phyloP scores from a whole-genome alignment of 1,140 invertebrate genomes.

The Propsilocerus akamusi region DNA sequence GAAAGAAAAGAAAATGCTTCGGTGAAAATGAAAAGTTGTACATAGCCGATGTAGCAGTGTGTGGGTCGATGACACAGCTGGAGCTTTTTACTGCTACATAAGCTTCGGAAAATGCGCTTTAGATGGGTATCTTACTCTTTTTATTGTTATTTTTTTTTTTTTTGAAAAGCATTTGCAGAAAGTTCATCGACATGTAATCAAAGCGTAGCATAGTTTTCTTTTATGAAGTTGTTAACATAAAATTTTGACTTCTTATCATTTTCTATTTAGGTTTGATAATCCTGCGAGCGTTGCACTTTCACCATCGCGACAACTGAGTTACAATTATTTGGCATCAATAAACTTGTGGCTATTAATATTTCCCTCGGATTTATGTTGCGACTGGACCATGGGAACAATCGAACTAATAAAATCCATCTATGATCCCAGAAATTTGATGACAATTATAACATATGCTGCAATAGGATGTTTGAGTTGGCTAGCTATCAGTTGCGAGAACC shows the following conservation, averaged over 20 bases:
- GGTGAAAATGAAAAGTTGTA: too few species aligned
- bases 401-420: conserved; percentile 60
- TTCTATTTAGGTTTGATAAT: conserved; percentile 65
- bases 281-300: conserved; percentile 64
- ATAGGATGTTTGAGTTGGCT: conserved; percentile 41
- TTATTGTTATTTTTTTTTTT: too few species aligned
- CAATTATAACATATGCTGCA: conserved; percentile 46
- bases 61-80: too few species aligned
- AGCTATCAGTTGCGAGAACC: conserved; percentile 43
- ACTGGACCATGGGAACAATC: conserved; percentile 98
- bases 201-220: conserved; percentile 4
- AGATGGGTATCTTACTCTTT: too few species aligned
- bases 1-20: too few species aligned
- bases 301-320: conserved; percentile 74
- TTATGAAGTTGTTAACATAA: too few species aligned
- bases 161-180: too few species aligned
- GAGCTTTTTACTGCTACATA: too few species aligned
- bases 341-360: conserved; percentile 82
- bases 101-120: too few species aligned
- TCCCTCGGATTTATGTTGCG: conserved; percentile 82
- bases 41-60: too few species aligned
- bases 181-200: neutral
- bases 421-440: conserved; percentile 74
- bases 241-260: conserved; percentile 7
- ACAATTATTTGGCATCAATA: conserved; percentile 78